Evolutionary conservation across 2,113 vertebrate genomes (phyloP), one percentile per base, ranked within the genome.

Genomic region (Rhabdomys dilectus): DNA sequence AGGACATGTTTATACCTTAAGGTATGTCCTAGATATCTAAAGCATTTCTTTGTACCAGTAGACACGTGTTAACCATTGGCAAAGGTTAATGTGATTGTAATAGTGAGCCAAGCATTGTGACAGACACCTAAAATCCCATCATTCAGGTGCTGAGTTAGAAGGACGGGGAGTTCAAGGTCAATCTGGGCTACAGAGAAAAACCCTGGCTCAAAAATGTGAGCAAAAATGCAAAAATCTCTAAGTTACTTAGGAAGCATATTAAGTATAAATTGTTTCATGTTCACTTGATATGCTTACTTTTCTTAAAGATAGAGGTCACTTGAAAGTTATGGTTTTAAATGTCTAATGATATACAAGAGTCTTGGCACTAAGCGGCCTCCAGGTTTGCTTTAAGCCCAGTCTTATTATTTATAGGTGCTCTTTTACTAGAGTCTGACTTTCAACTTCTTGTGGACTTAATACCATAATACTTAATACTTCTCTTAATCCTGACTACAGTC

Each of bases 211-310:
- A 66, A 85, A 85, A 36, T 51, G 6, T 76, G 64, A 86, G 39
- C 53, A 77, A 85, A 92, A 68, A 84, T n/a, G 48, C 11, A 68
- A 68, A 86, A 19, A 56, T 72, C 45, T 70, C 66, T 88, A 21
- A n/a, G 13, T 45, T 34, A 76, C 78, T 64, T 53, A 51, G 89
- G 93, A 93, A 89, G 11, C n/a, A 70, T 58, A 39, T 66, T 53
- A 91, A 88, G 42, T 93, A 36, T 60, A 51, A 91, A 39, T 68
- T 56, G 56, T 90, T 76, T 95, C 93, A 58, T 78, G n/a, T n/a
- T n/a, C n/a, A n/a, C 68, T 86, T 22, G 19, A 31, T 88, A 80
- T 81, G 36, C 80, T 91, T 68, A 89, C 58, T 84, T 42, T 94
- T 85, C 48, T 10, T 81, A 75, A 45, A 80, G 42, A 39, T 85